Evolutionary conservation across 2,113 vertebrate genomes (phyloP).

Genomic region (Notarius lentiginosus): DNA sequence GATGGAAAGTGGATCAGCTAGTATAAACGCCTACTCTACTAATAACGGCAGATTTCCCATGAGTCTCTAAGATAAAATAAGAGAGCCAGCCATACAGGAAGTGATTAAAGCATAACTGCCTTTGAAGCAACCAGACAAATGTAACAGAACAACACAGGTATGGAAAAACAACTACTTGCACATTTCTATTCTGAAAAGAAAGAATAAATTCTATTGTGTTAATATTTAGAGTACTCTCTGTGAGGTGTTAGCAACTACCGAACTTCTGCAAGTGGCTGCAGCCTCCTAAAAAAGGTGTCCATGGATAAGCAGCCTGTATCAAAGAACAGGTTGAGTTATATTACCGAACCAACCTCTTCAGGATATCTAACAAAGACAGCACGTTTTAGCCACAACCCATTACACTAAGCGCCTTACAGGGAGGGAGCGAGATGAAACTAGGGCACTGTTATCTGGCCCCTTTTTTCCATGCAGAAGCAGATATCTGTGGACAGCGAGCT

Average conservation of each 20-base stretch:
- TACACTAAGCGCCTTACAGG: slow-evolving; percentile 66
- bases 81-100: slow-evolving; percentile 54
- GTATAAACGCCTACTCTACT: slow-evolving; percentile 57
- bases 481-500: slow-evolving; percentile 53
- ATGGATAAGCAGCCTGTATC: background rate
- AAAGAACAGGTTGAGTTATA: slow-evolving; percentile 2
- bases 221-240: background rate
- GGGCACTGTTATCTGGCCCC: slow-evolving; percentile 76
- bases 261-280: background rate
- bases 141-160: slow-evolving; percentile 10
- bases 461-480: slow-evolving; percentile 61
- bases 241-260: background rate
- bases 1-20: slow-evolving; percentile 70
- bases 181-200: background rate
- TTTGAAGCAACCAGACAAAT: slow-evolving; percentile 33
- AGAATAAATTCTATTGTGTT: background rate
- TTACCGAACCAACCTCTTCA: slow-evolving; percentile 54
- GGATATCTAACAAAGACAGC: slow-evolving; percentile 53
- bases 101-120: slow-evolving; percentile 35
- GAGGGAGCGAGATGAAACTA: slow-evolving; percentile 72
- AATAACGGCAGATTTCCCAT: slow-evolving; percentile 65
- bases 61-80: slow-evolving; percentile 45
- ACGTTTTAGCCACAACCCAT: slow-evolving; percentile 30
- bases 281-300: background rate
- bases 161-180: slow-evolving; percentile 8